A percentile compares a stretch with the other conserved stretches of the same genome.
phyloP scores from a whole-genome alignment of 1,140 invertebrate genomes.

The Rhopalosiphum padi region DNA sequence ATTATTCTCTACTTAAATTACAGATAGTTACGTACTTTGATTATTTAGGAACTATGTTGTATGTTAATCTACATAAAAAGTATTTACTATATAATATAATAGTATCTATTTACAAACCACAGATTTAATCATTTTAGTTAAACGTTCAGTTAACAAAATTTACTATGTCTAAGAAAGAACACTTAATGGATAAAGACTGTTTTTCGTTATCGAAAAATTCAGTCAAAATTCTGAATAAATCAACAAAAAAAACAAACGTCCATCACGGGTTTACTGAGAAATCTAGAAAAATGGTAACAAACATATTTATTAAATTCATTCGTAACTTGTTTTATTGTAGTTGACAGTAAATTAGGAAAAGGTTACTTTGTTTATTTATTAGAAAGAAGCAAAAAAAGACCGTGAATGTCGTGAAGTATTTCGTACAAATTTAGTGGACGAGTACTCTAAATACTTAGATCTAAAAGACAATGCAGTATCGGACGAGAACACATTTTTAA shows the following conservation, averaged over 20 bases:
- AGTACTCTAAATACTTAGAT: constrained; percentile 15
- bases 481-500: constrained; percentile 25
- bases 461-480: neutral
- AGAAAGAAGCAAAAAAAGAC: constrained; percentile 29
- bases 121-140: neutral
- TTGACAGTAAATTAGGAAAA: neutral
- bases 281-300: constrained; percentile 44
- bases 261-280: constrained; percentile 3
- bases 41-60: neutral
- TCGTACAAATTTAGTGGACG: constrained; percentile 27
- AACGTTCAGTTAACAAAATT: neutral
- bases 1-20: neutral
- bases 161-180: neutral
- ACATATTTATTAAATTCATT: neutral
- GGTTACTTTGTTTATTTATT: neutral
- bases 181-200: neutral
- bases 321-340: neutral
- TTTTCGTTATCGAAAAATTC: neutral
- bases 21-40: neutral
- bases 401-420: constrained; percentile 16
- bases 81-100: neutral
- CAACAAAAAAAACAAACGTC: neutral
- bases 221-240: neutral
- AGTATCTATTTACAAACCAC: neutral
- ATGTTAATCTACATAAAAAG: neutral